Evolutionary conservation across 2,797 vertebrate species (phyloP).

Genomic region (Sciurus carolinensis): DNA sequence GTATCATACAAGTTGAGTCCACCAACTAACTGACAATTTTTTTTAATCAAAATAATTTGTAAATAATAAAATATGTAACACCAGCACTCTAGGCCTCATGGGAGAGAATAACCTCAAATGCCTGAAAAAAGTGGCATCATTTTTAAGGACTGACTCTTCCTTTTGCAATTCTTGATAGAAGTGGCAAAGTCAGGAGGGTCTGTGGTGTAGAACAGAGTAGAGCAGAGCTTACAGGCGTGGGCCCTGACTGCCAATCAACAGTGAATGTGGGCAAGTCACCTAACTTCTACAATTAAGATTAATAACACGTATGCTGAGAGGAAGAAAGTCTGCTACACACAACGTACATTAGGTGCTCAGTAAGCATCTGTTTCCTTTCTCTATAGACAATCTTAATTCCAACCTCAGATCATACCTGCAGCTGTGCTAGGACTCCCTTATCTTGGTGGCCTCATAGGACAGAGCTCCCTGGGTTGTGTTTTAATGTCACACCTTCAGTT

Average conservation of each 20-base stretch:
- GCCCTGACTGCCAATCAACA: not conserved
- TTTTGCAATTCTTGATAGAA: not conserved
- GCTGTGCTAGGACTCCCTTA: not conserved
- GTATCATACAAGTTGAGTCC: not conserved
- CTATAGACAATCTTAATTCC: slow-evolving; percentile 27
- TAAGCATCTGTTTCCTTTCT: not conserved
- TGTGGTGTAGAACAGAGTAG: not conserved
- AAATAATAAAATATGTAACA: not conserved
- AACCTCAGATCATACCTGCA: not conserved
- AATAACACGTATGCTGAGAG: not conserved
- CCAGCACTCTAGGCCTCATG: not conserved
- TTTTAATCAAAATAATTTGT: not conserved
- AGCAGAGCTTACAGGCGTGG: not conserved
- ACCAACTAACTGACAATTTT: not conserved
- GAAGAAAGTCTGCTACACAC: not conserved
- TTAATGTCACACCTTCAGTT: not conserved
- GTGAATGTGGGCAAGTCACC: not conserved
- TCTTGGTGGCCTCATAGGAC: not conserved
- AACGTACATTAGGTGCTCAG: not conserved
- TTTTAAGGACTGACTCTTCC: not conserved
- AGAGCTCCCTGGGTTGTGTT: not conserved
- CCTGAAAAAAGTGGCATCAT: not conserved
- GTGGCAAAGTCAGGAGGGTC: not conserved
- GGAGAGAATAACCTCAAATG: not conserved
- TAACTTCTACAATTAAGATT: not conserved